Percentiles rank a stretch among this genome's conserved stretches.
These are phyloP conservation scores for Eubasilissa splendida DNA, from an alignment of 2,888 invertebrate genomes.

Conservation along the genomic window DNA sequence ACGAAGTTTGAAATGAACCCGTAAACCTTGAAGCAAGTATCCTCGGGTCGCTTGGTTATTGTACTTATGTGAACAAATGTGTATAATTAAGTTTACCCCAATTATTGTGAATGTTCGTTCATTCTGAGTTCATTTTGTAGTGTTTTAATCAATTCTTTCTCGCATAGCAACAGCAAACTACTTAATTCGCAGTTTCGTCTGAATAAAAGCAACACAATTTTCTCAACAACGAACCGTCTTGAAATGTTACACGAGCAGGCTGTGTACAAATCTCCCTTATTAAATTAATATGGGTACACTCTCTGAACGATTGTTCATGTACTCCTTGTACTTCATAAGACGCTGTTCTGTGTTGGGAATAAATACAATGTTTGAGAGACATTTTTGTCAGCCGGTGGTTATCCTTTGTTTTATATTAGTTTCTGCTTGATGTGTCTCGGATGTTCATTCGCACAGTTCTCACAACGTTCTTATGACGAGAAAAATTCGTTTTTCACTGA, in stretches of 20 bases:
- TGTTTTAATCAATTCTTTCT: too few species aligned
- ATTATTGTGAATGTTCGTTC: too few species aligned
- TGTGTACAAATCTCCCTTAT: constrained; percentile 19
- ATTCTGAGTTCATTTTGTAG: too few species aligned
- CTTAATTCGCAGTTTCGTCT: too few species aligned
- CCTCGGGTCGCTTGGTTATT: too few species aligned
- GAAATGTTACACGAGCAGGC: not conserved
- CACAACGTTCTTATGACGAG: too few species aligned
- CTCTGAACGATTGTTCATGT: constrained; percentile 5
- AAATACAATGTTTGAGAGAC: not conserved
- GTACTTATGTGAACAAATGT: too few species aligned
- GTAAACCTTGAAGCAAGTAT: too few species aligned
- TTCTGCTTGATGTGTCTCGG: not conserved
- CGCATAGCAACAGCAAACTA: too few species aligned
- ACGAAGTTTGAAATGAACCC: too few species aligned
- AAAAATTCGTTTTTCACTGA: not conserved
- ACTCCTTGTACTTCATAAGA: constrained; percentile 1
- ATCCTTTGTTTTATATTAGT: not conserved
- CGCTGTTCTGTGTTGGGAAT: not conserved
- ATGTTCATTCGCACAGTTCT: too few species aligned
- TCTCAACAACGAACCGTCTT: constrained; percentile 8
- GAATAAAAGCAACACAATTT: not conserved
- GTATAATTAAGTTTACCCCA: too few species aligned
- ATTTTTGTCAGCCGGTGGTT: constrained; percentile 2
- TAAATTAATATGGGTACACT: constrained; percentile 21